Evolutionary conservation across 1,140 invertebrate genomes (phyloP), one percentile per base, ranked within the genome.

Genomic region (Heliothis subflexa): DNA sequence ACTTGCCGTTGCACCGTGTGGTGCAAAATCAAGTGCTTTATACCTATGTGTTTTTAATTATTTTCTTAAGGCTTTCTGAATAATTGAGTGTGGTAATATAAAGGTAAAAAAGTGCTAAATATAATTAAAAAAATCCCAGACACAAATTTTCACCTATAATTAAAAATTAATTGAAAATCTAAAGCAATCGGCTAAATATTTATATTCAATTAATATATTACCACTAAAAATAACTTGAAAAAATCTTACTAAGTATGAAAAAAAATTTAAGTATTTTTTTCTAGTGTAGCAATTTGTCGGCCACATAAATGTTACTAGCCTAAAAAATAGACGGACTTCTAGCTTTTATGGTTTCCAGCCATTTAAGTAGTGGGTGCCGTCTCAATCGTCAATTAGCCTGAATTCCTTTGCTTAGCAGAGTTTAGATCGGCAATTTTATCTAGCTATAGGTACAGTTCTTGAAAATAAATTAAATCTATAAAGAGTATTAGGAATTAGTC

Each of bases 1-100:
- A 89, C 86, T 89, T 84, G 82, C 66, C 78, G 73, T 78, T 57
- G 64, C 68, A 70, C 73, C 10, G 18, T 75, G 76, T 78, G 64
- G 78, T 70, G 50, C 54, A 78, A 59, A 59, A 49, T 62, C 66
- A 62, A 16, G 68, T 50, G 72, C 45, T 78, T 13, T 70, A 70
- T n/a, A n/a, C n/a, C n/a, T n/a, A n/a, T 40, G 64, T 16, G 18
- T 5, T 70, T 54, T 33, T 78, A 66, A 66, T 59, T 55, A 52
- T 25, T 64, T 45, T 28, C 5, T 16, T 33, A 21, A 40, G 45
- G 33, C 40, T 59, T 59, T 59, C 55, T 13, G 11, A 59, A 59
- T 59, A 12, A 59, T 59, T 59, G 4, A 40, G 33, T 7, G 33
- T 25, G 21, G 21, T 25, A 25, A 25, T 25, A 25, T 25, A 25